Evolutionary conservation across 2,113 vertebrate genomes (phyloP).

Genomic region (Pelvicachromis taeniatus): DNA sequence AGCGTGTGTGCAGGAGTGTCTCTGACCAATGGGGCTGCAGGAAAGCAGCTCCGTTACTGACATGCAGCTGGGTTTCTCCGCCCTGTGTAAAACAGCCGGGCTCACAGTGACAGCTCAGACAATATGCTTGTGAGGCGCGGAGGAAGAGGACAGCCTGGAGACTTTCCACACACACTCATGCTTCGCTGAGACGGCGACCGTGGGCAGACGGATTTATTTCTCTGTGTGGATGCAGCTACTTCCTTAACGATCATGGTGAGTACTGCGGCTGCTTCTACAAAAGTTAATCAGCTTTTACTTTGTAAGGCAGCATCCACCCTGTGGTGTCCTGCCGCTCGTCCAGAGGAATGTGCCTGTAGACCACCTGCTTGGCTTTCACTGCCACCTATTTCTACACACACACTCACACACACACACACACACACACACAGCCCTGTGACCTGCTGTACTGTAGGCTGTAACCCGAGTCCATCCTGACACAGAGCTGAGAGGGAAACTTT

Average conservation of each 20-base stretch:
- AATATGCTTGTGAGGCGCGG: conserved; percentile 25
- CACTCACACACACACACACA: not conserved
- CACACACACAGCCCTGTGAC: not conserved
- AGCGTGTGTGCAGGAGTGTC: not conserved
- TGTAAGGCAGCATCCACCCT: not conserved
- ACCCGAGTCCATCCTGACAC: conserved; percentile 43
- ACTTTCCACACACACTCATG: not conserved
- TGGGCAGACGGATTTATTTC: not conserved
- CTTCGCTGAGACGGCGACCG: not conserved
- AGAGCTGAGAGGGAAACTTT: conserved; percentile 10
- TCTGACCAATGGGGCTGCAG: conserved; percentile 20
- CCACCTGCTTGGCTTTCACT: conserved; percentile 50
- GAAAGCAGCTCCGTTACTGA: not conserved
- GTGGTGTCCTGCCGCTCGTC: not conserved
- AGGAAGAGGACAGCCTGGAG: not conserved
- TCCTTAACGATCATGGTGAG: conserved; percentile 47
- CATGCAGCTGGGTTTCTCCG: not conserved
- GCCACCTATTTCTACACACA: conserved; percentile 36
- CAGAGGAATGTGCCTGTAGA: conserved; percentile 8
- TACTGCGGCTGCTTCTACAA: not conserved
- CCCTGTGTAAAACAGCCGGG: conserved; percentile 45
- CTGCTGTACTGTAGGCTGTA: conserved; percentile 32
- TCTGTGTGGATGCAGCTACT: not conserved
- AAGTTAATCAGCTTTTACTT: not conserved
- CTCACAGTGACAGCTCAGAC: conserved; percentile 52